Evolutionary conservation across 2,113 vertebrate genomes (phyloP).

Genomic region (Prionailurus bengalensis): DNA sequence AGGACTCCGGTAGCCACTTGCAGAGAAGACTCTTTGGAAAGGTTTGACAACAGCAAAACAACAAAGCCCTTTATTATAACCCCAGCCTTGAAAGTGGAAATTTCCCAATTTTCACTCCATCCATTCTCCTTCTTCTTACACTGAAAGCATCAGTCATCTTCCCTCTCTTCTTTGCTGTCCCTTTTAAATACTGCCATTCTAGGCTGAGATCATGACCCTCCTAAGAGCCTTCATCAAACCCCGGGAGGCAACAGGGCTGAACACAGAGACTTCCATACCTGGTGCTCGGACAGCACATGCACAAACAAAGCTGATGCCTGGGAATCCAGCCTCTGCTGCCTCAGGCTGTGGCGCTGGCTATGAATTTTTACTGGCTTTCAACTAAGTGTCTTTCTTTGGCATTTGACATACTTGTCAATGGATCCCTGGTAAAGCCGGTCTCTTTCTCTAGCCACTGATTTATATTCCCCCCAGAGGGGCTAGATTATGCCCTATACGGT

Average conservation of each 20-base stretch:
- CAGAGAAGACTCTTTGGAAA: background rate
- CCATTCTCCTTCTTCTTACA: background rate
- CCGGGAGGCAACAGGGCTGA: slow-evolving; percentile 43
- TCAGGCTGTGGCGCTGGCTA: background rate
- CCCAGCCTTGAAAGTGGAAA: background rate
- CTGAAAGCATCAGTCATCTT: slow-evolving; percentile 39
- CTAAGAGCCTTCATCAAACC: slow-evolving; percentile 47
- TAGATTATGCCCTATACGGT: background rate
- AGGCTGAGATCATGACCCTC: background rate
- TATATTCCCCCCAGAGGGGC: background rate
- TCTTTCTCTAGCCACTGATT: slow-evolving; percentile 22
- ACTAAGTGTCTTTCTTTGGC: slow-evolving; percentile 8
- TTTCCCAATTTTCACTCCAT: background rate
- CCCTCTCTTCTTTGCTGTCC: slow-evolving; percentile 29
- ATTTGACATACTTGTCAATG: background rate
- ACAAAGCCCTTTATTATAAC: background rate
- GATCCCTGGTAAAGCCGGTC: background rate
- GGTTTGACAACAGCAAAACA: background rate
- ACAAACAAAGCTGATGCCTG: slow-evolving; percentile 3
- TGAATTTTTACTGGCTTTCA: background rate
- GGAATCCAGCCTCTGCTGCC: slow-evolving; percentile 26
- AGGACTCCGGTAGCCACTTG: background rate
- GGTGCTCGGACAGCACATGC: background rate
- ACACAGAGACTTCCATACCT: background rate
- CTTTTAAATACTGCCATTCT: slow-evolving; percentile 21